phyloP scores from a whole-genome alignment of 2,888 invertebrate species.

The Resseliella maxima region DNA sequence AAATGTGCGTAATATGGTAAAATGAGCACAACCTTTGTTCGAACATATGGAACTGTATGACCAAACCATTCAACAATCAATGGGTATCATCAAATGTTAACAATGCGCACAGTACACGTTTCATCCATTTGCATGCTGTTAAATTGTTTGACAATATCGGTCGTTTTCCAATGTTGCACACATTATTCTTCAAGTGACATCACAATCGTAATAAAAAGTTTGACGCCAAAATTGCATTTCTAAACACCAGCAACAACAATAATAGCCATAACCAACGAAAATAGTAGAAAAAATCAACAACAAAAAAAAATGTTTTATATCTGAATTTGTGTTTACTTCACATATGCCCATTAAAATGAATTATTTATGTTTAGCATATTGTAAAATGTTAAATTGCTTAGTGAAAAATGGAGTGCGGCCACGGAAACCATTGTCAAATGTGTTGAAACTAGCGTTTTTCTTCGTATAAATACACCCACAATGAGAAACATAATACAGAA shows the following conservation, averaged over 20 bases:
- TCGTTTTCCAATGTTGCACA: not conserved
- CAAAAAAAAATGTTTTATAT: too few species aligned
- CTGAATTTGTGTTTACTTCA: not conserved
- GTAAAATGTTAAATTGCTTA: not conserved
- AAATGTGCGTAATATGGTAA: constrained; percentile 49
- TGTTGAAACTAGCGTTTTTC: not conserved
- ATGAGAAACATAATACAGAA: not conserved
- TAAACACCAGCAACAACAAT: not conserved
- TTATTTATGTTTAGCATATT: not conserved
- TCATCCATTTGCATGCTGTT: constrained; percentile 52
- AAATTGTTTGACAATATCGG: constrained; percentile 27
- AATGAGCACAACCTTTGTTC: not conserved
- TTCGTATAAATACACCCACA: not conserved
- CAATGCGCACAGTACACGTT: constrained; percentile 46
- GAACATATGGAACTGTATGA: not conserved
- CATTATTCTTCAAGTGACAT: not conserved
- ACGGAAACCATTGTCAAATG: not conserved
- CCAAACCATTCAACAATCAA: constrained; percentile 27
- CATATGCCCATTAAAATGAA: constrained; percentile 32
- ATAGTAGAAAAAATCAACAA: too few species aligned
- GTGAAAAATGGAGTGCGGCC: not conserved
- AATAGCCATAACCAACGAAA: too few species aligned
- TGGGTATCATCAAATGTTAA: not conserved
- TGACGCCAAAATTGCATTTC: constrained; percentile 6
- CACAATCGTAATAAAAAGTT: constrained; percentile 5